Evolutionary conservation across 2,888 invertebrate genomes (phyloP).

Genomic region (Tetragonula carbonaria): DNA sequence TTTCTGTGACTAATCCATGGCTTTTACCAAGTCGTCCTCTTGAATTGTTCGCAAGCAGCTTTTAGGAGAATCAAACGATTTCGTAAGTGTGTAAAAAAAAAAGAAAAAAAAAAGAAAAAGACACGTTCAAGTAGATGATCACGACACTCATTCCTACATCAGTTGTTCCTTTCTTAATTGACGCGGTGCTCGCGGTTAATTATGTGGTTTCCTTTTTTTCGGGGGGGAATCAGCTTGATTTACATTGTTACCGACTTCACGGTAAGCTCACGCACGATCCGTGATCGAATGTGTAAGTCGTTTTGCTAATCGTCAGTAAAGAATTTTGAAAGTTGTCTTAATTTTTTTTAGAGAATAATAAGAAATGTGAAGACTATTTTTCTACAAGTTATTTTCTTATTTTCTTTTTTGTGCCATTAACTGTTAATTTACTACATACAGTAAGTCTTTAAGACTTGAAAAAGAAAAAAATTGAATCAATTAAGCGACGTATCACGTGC

Average conservation of each 20-base stretch:
- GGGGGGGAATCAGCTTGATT: slow-evolving; percentile 3
- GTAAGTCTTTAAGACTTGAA: background rate
- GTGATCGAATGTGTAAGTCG: background rate
- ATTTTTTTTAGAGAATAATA: too few relatives aligned
- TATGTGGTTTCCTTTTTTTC: background rate
- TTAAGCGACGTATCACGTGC: background rate
- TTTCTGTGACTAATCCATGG: slow-evolving; percentile 62
- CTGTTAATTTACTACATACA: too few relatives aligned
- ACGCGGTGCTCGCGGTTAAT: slow-evolving; percentile 37
- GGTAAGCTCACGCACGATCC: too few relatives aligned
- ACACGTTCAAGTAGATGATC: slow-evolving; percentile 75
- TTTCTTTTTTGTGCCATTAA: too few relatives aligned
- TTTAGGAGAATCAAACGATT: slow-evolving; percentile 83
- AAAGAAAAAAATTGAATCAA: background rate
- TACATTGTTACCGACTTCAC: slow-evolving; percentile 7
- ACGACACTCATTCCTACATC: slow-evolving; percentile 67
- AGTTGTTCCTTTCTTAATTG: slow-evolving; percentile 38
- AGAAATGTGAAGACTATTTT: too few relatives aligned
- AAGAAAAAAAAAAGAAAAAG: slow-evolving; percentile 53
- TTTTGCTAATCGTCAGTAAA: background rate
- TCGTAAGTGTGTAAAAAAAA: slow-evolving; percentile 80
- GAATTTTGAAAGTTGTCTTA: background rate
- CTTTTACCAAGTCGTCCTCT: slow-evolving; percentile 61
- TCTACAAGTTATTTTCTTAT: too few relatives aligned
- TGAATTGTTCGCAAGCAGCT: slow-evolving; percentile 82